phyloP scores from a whole-genome alignment of 2,113 vertebrate genomes.

The Protobothrops flavoviridis region DNA sequence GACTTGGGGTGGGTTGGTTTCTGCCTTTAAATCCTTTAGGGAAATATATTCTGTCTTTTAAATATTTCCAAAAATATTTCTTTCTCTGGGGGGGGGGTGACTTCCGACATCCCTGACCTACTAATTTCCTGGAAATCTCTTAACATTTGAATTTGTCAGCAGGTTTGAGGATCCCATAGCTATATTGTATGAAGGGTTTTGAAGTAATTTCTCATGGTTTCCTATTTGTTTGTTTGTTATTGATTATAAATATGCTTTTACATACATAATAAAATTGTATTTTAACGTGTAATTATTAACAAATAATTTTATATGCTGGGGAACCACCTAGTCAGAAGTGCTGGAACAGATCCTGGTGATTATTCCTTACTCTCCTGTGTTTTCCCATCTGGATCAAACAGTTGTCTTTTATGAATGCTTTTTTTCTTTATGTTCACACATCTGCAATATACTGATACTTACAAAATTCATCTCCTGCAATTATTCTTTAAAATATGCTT shows the following conservation, averaged over 20 bases:
- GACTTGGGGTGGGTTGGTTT: too few species aligned
- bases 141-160: not conserved
- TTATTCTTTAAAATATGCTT: not conserved
- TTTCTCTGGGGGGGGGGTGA: too few species aligned
- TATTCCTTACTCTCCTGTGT: not conserved
- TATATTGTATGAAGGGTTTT: not conserved
- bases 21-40: too few species aligned
- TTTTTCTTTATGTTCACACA: not conserved
- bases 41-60: too few species aligned
- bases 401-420: not conserved
- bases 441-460: not conserved
- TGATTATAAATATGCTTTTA: not conserved
- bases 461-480: not conserved
- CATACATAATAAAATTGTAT: not conserved
- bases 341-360: not conserved
- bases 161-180: not conserved
- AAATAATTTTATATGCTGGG: not conserved
- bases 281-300: not conserved
- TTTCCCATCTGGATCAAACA: not conserved
- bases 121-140: not conserved
- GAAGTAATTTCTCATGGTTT: not conserved
- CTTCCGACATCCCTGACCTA: not conserved
- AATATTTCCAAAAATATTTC: too few species aligned
- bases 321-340: not conserved
- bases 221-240: too few species aligned